Base-by-base conservation (phyloP, 1,140 invertebrate species). In the Microplitis demolitor region DNA sequence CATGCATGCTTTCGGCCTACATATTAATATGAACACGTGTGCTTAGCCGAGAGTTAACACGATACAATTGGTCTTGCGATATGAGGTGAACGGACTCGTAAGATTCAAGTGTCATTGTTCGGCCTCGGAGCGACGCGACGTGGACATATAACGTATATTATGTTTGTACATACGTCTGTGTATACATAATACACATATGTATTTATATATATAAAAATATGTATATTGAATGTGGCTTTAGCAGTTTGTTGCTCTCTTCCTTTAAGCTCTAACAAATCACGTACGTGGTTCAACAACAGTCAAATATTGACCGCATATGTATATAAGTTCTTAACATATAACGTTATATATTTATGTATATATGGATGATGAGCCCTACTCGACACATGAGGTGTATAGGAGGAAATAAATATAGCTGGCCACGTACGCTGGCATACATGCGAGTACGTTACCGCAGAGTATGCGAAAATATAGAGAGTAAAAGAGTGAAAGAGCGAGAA, bases 91-190 rank as follows among this genome's bases (percentile, higher is more conserved):
- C 51, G 51, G 66, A 67, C 39, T 67, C 39, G 50, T 67, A 67
- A 53, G 66, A 67, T 67, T 53, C 51, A 67, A 67, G 50, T 37
- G 34, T 67, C 66, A 54, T 67, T 67, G 66, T 24, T 54, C 66
- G 66, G 33, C 33, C 50, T 67, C 66, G 31, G n/a, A 34, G 60
- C 33, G 37, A 50, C 9, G 5, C 37, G 13, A 24, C 37, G 24
- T 66, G 34, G 63, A 64, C 33, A 31, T 33, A 45, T 45, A 45
- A 11, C 39, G 53, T 54, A n/a, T 54, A 54, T 13, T 54, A n/a
- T 54, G 4, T 31, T 31, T 24, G 3, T 4, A 24, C 56, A 58
- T 58, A 24, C 5, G 56, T 54, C 24, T 24, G 24, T 24, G 24
- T 24, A 24, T 24, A 24, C 24, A 24, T 24, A 24, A 24, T 24